These are phyloP conservation scores for Drosophila lini DNA, from an alignment of 1,140 invertebrate species.

Conservation along the genomic window DNA sequence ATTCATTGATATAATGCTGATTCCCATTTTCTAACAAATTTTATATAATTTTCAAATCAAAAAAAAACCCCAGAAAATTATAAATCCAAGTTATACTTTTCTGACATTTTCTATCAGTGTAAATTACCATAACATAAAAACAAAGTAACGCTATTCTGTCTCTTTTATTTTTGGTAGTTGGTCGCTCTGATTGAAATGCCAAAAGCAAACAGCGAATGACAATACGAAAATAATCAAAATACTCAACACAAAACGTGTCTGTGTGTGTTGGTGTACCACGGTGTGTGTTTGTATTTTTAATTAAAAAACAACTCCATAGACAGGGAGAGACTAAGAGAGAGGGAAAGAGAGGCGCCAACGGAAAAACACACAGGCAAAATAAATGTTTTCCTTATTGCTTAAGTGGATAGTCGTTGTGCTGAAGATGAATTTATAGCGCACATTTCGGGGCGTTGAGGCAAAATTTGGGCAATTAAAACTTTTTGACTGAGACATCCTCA, in stretches of 20 bases:
- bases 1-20: too few relatives aligned
- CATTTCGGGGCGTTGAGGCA: conserved; percentile 20
- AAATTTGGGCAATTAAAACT: conserved; percentile 49
- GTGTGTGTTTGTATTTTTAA: conserved; percentile 66
- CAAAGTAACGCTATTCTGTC: not conserved
- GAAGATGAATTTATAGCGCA: conserved; percentile 25
- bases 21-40: not conserved
- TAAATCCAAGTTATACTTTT: too few relatives aligned
- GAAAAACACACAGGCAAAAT: conserved; percentile 11
- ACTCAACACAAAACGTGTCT: conserved; percentile 5
- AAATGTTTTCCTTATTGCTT: conserved; percentile 40
- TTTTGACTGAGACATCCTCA: conserved; percentile 13
- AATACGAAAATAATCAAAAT: conserved; percentile 71
- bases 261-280: not conserved
- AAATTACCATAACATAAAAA: not conserved
- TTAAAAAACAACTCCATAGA: conserved; percentile 55
- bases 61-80: not conserved
- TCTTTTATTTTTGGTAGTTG: conserved; percentile 18
- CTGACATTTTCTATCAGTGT: not conserved
- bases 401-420: conserved; percentile 14
- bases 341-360: conserved; percentile 1
- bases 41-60: not conserved
- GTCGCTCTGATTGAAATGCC: conserved; percentile 32
- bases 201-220: conserved; percentile 49
- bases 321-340: not conserved